Conservation (phyloP, 2,888 invertebrate species). For the Rhamnusium bicolor region DNA sequence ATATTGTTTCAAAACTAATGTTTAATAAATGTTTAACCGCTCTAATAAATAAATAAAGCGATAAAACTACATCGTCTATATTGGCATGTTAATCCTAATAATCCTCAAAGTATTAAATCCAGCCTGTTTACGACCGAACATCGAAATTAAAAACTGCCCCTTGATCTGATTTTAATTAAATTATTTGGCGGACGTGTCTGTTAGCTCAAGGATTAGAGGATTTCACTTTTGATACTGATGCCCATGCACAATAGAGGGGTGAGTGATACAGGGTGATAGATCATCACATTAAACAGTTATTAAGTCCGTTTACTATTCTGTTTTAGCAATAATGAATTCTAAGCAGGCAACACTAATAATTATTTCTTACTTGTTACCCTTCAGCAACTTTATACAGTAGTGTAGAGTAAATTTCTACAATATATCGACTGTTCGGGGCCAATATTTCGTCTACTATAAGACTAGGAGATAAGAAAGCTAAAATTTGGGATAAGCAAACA, state of each 20-base stretch:
- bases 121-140: conserved; percentile 42
- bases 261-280: conserved; percentile 60
- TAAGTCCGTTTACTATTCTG: conserved; percentile 53
- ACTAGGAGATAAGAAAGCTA: too few relatives aligned
- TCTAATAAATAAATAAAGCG: background rate
- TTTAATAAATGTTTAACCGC: background rate
- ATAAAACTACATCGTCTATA: conserved; percentile 41
- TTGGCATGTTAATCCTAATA: conserved; percentile 47
- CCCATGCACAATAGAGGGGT: conserved; percentile 52
- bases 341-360: conserved; percentile 2
- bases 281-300: conserved; percentile 65
- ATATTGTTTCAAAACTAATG: background rate
- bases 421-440: too few relatives aligned
- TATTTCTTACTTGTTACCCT: background rate
- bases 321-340: conserved; percentile 27
- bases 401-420: too few relatives aligned
- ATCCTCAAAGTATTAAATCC: conserved; percentile 39
- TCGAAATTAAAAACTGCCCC: conserved; percentile 67
- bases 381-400: background rate
- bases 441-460: too few relatives aligned
- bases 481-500: too few relatives aligned
- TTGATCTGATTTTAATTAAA: conserved; percentile 67
- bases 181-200: conserved; percentile 64
- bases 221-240: conserved; percentile 56
- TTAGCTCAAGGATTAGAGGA: conserved; percentile 61